Percentiles rank a stretch among this genome's conserved stretches.
These are phyloP conservation scores for Manis pentadactyla DNA, from an alignment of 2,797 vertebrate genomes.

Conservation along the genomic window DNA sequence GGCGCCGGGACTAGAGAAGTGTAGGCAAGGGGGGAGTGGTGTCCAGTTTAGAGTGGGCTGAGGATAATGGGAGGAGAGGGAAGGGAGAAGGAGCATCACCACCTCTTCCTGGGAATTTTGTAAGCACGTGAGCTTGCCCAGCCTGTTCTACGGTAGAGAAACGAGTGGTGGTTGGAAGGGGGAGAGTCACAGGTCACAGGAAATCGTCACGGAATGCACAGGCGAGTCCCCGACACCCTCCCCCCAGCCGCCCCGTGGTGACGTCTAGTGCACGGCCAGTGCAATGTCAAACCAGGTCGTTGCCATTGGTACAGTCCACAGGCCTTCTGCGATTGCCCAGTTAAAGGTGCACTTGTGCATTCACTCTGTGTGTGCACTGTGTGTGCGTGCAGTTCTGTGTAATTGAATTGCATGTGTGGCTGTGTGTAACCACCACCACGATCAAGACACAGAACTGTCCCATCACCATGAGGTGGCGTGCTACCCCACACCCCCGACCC, in stretches of 20 bases:
- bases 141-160: neutral
- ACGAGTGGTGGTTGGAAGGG: neutral
- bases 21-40: neutral
- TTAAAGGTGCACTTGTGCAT: neutral
- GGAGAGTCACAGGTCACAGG: neutral
- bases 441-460: neutral
- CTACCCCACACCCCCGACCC: neutral
- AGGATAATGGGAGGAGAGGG: neutral
- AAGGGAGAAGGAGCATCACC: neutral
- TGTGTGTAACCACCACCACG: neutral
- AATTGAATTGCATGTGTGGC: neutral
- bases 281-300: no score
- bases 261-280: neutral
- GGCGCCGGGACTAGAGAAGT: neutral
- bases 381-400: neutral
- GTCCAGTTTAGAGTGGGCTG: neutral
- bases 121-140: neutral
- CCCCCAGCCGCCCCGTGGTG: accelerated
- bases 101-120: neutral
- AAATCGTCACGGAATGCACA: neutral
- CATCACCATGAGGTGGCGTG: neutral
- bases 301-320: neutral
- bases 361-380: accelerated
- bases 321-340: neutral
- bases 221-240: neutral